Evolutionary conservation across 2,888 invertebrate species (phyloP).

Genomic region (Rapana venosa): DNA sequence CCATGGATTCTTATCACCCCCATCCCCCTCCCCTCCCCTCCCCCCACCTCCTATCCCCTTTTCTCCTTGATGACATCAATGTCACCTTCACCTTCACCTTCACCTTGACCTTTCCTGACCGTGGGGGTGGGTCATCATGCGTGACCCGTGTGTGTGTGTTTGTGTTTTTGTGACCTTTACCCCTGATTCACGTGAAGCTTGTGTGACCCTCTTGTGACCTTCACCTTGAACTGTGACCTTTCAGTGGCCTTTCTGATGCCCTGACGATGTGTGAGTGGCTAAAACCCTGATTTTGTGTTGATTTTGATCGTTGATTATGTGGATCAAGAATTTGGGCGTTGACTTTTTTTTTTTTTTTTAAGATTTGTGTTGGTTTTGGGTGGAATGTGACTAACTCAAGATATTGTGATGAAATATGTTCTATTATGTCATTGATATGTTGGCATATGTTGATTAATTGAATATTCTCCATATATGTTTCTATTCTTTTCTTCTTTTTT

Average conservation of each 20-base stretch:
- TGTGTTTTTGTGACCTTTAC: not conserved
- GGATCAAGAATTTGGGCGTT: not conserved
- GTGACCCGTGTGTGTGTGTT: not conserved
- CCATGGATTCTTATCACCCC: not conserved
- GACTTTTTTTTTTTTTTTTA: not conserved
- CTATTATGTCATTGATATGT: too few species aligned
- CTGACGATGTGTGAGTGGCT: not conserved
- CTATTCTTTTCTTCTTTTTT: too few species aligned
- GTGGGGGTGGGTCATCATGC: not conserved
- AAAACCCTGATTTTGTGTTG: not conserved
- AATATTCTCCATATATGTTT: too few species aligned
- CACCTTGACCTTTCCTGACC: constrained; percentile 24
- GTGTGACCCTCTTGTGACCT: constrained; percentile 1
- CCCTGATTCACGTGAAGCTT: not conserved
- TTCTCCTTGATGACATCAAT: too few species aligned
- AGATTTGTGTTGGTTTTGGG: not conserved
- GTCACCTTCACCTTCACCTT: constrained; percentile 21
- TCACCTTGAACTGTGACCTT: not conserved
- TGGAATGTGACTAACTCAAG: too few species aligned
- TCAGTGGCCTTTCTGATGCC: not conserved
- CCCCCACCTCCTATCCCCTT: not conserved
- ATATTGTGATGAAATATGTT: too few species aligned
- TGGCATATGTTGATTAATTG: too few species aligned
- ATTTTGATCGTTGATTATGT: not conserved
- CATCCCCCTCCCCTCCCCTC: not conserved